Percentiles rank a stretch among this genome's conserved stretches.
Conservation (phyloP, 2,113 vertebrate genomes). For the Emydocephalus ijimae region DNA sequence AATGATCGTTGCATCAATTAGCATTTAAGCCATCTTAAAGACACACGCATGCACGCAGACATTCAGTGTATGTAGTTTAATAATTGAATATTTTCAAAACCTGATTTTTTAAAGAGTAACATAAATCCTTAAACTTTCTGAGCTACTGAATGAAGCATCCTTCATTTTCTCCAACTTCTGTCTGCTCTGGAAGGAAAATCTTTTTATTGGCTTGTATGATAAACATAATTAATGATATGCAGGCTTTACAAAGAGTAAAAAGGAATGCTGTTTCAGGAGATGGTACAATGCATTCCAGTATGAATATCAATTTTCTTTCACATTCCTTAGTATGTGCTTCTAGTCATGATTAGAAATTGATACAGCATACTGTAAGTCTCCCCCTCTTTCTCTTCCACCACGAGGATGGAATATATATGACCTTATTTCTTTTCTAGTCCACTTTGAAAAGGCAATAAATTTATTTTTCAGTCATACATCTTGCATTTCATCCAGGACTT, state of each 20-base stretch:
- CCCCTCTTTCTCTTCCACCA: neutral
- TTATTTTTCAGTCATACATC: conserved; percentile 54
- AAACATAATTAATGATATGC: neutral
- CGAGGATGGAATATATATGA: conserved; percentile 44
- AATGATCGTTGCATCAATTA: neutral
- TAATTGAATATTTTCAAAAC: neutral
- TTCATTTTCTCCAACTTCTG: neutral
- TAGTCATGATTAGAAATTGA: conserved; percentile 56
- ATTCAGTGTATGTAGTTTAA: neutral
- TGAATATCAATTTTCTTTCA: conserved; percentile 53
- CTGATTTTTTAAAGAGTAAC: neutral
- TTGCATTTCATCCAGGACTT: conserved; percentile 46
- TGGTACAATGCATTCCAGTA: conserved; percentile 46
- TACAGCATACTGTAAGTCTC: conserved; percentile 25
- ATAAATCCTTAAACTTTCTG: neutral
- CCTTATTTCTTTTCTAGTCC: conserved; percentile 49
- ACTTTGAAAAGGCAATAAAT: conserved; percentile 50
- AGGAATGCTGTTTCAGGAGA: conserved; percentile 16
- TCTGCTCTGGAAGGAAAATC: neutral
- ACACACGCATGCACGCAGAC: too few species aligned
- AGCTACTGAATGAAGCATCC: neutral
- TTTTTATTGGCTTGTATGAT: conserved; percentile 3
- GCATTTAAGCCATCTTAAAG: neutral
- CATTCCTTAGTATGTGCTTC: conserved; percentile 48
- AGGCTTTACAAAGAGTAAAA: conserved; percentile 4